Percentiles rank a stretch among this genome's conserved stretches.
phyloP scores from a whole-genome alignment of 2,888 invertebrate species.

The Drosophila pullipes region DNA sequence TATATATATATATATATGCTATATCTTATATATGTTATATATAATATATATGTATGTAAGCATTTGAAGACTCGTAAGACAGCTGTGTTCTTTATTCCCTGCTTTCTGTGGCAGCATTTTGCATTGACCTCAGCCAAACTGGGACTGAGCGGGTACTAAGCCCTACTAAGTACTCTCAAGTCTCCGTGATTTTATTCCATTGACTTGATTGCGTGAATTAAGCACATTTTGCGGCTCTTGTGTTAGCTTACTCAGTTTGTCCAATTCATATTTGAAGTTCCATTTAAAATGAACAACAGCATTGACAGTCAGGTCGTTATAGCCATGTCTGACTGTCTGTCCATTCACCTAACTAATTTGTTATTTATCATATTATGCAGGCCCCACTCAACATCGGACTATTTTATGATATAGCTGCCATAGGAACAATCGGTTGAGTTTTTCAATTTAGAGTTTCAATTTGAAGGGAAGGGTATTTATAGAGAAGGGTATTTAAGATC shows the following conservation, averaged over 20 bases:
- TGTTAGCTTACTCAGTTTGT: neutral
- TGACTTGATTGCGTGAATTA: neutral
- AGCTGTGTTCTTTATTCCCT: neutral
- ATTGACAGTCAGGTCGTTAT: neutral
- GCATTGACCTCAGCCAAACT: neutral
- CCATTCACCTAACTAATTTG: neutral
- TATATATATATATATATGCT: conserved; percentile 14
- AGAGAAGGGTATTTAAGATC: neutral
- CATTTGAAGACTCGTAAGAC: neutral
- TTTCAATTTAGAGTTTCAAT: neutral
- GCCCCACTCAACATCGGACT: no score
- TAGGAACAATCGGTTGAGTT: neutral
- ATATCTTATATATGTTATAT: conserved; percentile 8
- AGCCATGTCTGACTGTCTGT: neutral
- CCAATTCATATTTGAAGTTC: neutral
- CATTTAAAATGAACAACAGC: neutral
- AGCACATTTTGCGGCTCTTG: neutral
- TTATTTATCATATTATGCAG: neutral
- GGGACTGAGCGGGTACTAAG: neutral
- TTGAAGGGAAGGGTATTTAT: neutral
- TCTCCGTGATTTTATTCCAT: neutral
- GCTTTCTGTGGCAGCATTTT: neutral
- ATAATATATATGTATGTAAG: conserved; percentile 7
- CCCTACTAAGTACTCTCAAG: neutral
- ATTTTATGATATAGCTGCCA: no score